A percentile compares a stretch with the other conserved stretches of the same genome.
These are phyloP conservation scores for Sparus aurata DNA, from an alignment of 2,797 vertebrate genomes.

Conservation along the genomic window DNA sequence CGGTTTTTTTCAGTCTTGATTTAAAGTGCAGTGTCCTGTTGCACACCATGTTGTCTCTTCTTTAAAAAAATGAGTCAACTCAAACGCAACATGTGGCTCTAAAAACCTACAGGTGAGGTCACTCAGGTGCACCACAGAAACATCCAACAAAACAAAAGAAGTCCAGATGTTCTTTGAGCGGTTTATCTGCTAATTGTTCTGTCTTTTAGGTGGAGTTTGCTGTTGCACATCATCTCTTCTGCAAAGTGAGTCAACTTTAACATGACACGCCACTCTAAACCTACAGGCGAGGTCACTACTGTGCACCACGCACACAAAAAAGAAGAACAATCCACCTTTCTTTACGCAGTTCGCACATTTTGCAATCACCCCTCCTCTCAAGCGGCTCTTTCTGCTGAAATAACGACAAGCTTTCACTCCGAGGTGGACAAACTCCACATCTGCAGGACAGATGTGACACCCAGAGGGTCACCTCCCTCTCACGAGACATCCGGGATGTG, in stretches of 20 bases:
- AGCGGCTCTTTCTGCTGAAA: not conserved
- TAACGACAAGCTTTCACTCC: not conserved
- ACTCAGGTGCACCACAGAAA: no score
- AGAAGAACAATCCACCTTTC: not conserved
- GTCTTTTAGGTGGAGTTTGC: not conserved
- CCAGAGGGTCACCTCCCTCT: not conserved
- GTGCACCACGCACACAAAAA: not conserved
- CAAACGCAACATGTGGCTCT: no score
- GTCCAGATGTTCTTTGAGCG: no score
- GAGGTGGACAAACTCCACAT: constrained; percentile 12
- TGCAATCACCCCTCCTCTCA: not conserved
- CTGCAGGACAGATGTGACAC: constrained; percentile 39
- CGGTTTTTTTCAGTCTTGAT: no score
- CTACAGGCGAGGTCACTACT: not conserved
- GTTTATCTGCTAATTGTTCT: no score
- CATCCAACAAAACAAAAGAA: no score
- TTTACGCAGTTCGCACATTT: not conserved
- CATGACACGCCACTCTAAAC: not conserved
- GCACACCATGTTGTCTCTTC: no score
- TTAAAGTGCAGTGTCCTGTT: no score
- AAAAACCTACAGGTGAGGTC: no score
- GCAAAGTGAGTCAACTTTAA: not conserved
- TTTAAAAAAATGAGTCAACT: no score
- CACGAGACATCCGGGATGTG: constrained; percentile 1
- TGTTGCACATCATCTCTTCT: not conserved